A percentile compares a stretch with the other conserved stretches of the same genome.
phyloP scores from a whole-genome alignment of 2,797 vertebrate species.

The Ambastaia sidthimunki region DNA sequence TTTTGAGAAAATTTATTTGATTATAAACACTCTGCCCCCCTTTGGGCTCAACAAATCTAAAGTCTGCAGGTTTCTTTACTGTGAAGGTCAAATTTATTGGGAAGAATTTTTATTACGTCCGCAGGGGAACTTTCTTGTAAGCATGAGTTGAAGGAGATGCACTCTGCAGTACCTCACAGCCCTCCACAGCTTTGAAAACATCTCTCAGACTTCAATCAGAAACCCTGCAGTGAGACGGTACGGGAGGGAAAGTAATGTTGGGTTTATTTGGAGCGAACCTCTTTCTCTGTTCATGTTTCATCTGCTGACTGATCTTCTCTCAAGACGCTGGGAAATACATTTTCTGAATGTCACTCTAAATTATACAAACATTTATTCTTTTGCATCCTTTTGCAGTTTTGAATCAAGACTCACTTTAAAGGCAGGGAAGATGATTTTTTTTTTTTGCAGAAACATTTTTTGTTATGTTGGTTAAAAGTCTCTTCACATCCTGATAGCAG shows the following conservation, averaged over 20 bases:
- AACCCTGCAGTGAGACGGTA: constrained; percentile 70
- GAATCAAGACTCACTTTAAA: not conserved
- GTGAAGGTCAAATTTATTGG: not conserved
- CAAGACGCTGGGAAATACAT: not conserved
- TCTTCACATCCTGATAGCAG: too few species aligned
- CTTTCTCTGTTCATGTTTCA: constrained; percentile 61
- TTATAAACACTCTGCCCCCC: not conserved
- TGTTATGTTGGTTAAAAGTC: too few species aligned
- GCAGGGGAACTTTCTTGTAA: not conserved
- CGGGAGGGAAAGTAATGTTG: constrained; percentile 49
- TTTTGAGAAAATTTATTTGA: not conserved
- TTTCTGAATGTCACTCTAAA: not conserved
- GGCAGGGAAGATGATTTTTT: too few species aligned
- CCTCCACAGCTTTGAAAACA: constrained; percentile 9
- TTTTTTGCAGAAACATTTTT: too few species aligned
- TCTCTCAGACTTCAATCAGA: constrained; percentile 68
- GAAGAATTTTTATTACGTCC: constrained; percentile 10
- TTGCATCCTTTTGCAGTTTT: not conserved
- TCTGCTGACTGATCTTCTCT: constrained; percentile 57
- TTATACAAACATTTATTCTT: not conserved
- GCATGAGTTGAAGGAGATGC: not conserved
- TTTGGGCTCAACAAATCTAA: not conserved
- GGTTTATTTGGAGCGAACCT: constrained; percentile 64
- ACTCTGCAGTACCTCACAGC: not conserved
- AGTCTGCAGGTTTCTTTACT: not conserved